Conservation (phyloP, 1,140 invertebrate genomes). For the Bombus superbus region DNA sequence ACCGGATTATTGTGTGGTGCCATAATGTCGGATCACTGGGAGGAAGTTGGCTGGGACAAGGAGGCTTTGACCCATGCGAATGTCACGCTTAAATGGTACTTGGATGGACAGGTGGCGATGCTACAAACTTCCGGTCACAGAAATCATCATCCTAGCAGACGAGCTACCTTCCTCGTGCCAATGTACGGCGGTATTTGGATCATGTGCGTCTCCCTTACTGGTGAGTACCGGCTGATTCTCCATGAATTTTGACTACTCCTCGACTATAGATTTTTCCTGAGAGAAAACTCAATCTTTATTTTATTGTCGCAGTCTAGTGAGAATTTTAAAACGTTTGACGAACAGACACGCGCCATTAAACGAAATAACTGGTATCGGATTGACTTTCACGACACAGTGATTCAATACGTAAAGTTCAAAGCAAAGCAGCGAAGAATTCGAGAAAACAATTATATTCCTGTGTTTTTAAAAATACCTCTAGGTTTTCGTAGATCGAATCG, state of each 20-base stretch:
- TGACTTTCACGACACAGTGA: background rate
- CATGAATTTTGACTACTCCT: background rate
- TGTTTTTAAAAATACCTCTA: background rate
- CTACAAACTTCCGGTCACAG: constrained; percentile 77
- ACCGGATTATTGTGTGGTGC: constrained; percentile 91
- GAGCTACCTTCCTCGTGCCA: constrained; percentile 87
- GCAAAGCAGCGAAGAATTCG: background rate
- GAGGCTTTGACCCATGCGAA: constrained; percentile 80
- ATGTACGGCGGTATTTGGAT: constrained; percentile 95
- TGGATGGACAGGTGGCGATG: constrained; percentile 77
- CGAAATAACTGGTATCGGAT: background rate
- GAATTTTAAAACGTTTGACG: background rate
- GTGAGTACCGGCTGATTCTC: constrained; percentile 78
- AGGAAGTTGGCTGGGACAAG: constrained; percentile 90
- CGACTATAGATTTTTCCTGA: too few relatives aligned
- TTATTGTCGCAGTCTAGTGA: background rate
- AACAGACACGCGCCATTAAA: background rate
- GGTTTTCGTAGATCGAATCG: background rate
- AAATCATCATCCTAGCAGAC: constrained; percentile 70
- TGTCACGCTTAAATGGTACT: constrained; percentile 75
- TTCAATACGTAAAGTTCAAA: background rate
- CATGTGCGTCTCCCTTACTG: constrained; percentile 89
- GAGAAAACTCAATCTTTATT: background rate
- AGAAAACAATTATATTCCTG: background rate
- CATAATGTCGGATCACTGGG: constrained; percentile 94